Percentiles rank a stretch among this genome's conserved stretches.
Evolutionary conservation across 2,113 vertebrate species (phyloP).

Genomic region (Probosciger aterrimus): DNA sequence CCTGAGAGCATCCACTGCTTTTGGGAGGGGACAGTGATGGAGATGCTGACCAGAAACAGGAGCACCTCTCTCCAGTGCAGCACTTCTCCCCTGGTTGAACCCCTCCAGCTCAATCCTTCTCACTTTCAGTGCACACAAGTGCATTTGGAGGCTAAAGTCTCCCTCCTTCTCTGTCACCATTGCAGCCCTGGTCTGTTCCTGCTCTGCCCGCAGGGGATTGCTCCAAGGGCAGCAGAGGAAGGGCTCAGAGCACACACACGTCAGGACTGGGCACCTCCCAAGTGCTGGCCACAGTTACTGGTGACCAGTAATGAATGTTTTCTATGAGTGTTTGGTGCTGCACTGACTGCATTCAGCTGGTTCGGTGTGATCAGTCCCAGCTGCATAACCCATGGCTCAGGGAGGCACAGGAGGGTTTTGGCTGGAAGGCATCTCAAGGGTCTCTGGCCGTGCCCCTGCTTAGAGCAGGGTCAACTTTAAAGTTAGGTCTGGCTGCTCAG

Average conservation of each 20-base stretch:
- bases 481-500: neutral
- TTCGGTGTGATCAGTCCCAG: neutral
- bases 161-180: neutral
- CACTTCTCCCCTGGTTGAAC: neutral
- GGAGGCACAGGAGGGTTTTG: neutral
- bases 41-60: neutral
- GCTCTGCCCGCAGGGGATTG: neutral
- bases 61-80: neutral
- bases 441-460: neutral
- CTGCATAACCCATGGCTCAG: neutral
- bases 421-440: neutral
- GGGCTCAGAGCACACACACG: rapidly evolving
- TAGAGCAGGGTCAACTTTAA: neutral
- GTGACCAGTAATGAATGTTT: neutral
- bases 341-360: no score
- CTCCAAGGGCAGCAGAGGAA: neutral
- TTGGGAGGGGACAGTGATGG: neutral
- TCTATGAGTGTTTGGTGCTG: neutral
- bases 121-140: neutral
- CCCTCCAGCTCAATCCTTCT: neutral
- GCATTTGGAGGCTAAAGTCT: neutral
- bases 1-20: neutral
- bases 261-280: neutral
- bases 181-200: neutral
- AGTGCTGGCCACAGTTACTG: neutral